A percentile compares a stretch with the other conserved stretches of the same genome.
Conservation (phyloP, 2,113 vertebrate genomes). For the Callipepla squamata region DNA sequence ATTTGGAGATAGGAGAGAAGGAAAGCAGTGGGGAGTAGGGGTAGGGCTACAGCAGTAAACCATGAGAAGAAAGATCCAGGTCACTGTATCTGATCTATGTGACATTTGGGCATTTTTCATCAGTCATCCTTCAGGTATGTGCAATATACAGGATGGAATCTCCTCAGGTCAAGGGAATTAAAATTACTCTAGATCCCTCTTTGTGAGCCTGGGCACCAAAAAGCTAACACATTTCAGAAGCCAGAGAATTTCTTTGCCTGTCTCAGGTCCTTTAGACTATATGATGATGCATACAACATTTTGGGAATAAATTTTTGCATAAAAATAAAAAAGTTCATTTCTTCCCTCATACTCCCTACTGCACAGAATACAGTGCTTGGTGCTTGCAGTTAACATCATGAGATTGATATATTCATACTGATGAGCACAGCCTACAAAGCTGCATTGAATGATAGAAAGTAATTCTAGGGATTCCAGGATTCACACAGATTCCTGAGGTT, state of each 20-base stretch:
- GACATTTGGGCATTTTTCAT: background rate
- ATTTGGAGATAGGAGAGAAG: background rate
- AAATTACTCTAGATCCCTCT: background rate
- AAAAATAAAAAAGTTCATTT: background rate
- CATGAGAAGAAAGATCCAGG: background rate
- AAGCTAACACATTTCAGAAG: background rate
- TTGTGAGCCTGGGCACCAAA: background rate
- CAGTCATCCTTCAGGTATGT: background rate
- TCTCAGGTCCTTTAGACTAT: background rate
- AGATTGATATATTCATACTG: background rate
- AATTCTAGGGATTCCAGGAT: background rate
- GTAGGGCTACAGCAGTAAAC: background rate
- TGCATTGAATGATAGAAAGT: background rate
- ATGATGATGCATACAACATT: background rate
- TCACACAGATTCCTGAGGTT: background rate
- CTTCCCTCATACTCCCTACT: background rate
- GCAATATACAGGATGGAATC: background rate
- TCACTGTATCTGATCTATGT: background rate
- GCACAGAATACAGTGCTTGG: background rate
- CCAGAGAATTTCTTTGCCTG: background rate
- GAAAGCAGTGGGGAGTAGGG: background rate
- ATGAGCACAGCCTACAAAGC: background rate
- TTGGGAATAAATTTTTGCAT: background rate
- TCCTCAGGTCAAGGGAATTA: background rate
- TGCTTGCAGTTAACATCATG: background rate